A percentile compares a stretch with the other conserved stretches of the same genome.
Evolutionary conservation across 2,888 invertebrate genomes (phyloP).

Genomic region (Megastigmus dorsalis): DNA sequence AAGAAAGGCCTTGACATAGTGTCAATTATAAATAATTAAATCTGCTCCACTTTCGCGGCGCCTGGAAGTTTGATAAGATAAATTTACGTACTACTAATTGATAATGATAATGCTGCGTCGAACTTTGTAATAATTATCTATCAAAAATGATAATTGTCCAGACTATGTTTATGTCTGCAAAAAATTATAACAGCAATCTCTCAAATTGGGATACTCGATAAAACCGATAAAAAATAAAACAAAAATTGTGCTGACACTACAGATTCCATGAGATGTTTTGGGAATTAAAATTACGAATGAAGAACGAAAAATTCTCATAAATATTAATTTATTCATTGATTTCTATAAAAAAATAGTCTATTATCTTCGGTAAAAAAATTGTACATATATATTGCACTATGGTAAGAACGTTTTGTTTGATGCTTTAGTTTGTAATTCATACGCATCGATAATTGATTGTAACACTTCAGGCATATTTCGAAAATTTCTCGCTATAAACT

Average conservation of each 20-base stretch:
- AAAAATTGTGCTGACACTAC: no score
- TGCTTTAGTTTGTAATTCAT: background rate
- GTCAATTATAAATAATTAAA: constrained; percentile 29
- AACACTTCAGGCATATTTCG: background rate
- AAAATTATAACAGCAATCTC: background rate
- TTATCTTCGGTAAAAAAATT: background rate
- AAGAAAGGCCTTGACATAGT: constrained; percentile 7
- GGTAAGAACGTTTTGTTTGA: background rate
- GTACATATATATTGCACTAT: constrained; percentile 19
- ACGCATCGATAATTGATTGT: background rate
- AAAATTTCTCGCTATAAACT: constrained; percentile 56
- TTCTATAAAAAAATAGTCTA: constrained; percentile 37
- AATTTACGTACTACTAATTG: constrained; percentile 35
- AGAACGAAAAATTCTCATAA: no score
- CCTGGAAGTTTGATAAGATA: constrained; percentile 50
- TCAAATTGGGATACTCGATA: background rate
- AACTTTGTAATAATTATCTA: background rate
- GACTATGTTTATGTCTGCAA: constrained; percentile 10
- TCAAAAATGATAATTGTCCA: background rate
- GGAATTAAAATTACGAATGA: no score
- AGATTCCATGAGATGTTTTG: no score
- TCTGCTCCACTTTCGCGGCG: constrained; percentile 21
- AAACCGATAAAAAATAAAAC: constrained; percentile 10
- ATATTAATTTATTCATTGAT: constrained; percentile 28
- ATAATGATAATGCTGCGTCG: background rate